A percentile compares a stretch with the other conserved stretches of the same genome.
Conservation (phyloP, 37 sponge, comb jelly and placozoan genomes). For the Axinella damicornis region DNA sequence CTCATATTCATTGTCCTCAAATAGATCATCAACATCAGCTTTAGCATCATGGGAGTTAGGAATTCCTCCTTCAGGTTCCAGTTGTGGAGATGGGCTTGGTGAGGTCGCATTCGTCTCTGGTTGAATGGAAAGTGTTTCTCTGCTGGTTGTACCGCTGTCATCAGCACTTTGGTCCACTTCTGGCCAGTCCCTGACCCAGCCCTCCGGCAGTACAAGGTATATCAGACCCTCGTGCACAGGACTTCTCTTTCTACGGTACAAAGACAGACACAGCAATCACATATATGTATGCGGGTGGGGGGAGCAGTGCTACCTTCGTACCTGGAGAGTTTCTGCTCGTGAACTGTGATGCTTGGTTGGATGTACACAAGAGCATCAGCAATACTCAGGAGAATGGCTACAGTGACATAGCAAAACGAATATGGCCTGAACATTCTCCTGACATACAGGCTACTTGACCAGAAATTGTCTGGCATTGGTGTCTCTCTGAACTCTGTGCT, state of each 20-base stretch:
- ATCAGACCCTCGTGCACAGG: constrained; percentile 61
- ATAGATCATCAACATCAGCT: too few relatives aligned
- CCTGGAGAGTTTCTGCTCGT: constrained; percentile 62
- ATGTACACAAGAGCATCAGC: constrained; percentile 21
- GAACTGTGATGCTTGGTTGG: constrained; percentile 43
- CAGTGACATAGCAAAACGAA: neutral
- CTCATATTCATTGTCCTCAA: constrained; percentile 8
- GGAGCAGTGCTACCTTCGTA: neutral
- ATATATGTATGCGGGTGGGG: neutral
- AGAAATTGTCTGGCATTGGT: too few relatives aligned
- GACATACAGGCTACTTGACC: too few relatives aligned
- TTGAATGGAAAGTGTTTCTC: too few relatives aligned
- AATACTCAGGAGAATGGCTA: constrained; percentile 60
- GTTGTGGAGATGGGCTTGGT: too few relatives aligned
- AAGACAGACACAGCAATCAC: neutral
- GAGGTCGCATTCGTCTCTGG: too few relatives aligned
- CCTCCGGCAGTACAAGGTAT: constrained; percentile 52
- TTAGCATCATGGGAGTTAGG: too few relatives aligned
- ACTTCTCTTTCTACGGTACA: constrained; percentile 56
- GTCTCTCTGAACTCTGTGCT: too few relatives aligned
- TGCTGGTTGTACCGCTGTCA: neutral
- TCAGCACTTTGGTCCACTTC: too few relatives aligned
- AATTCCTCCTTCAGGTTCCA: too few relatives aligned
- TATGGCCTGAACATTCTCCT: too few relatives aligned
- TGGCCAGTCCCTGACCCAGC: constrained; percentile 2